Base-by-base conservation (phyloP, 2,797 vertebrate species). In the Cyclopterus lumpus region DNA sequence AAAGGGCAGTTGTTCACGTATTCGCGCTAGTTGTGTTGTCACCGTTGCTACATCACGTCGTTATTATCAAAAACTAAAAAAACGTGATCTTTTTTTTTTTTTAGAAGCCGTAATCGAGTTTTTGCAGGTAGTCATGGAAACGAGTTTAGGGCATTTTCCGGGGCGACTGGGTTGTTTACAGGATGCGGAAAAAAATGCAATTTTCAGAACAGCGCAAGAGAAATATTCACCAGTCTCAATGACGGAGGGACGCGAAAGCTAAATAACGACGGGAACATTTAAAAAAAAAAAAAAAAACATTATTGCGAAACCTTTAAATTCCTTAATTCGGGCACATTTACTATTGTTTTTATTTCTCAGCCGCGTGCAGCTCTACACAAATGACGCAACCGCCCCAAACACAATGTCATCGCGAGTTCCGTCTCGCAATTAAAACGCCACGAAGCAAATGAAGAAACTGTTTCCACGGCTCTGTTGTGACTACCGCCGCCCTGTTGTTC, bases 381-480 rank as follows among this genome's bases (percentile, higher is more conserved):
- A 59, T 55, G 32, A 55, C 46, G 64, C 49, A 26, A 30, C 26
- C 9, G 6, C 32, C 46, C 30, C 24, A 18, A n/a, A n/a, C n/a
- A 59, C n/a, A 57, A 40, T 54, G 57, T 63, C 67, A 59, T 3
- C 55, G 18, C 57, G 58, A 61, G 38, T 20, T 68, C 59, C 46
- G 61, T 73, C 62, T 53, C 18, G 44, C 34, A 75, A 84, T 80
- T 51, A 64, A 76, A n/a, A 81, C 2, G 1, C 62, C 46, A 20
- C 15, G 48, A 58, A 75, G 77, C 66, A 67, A n/a, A 70, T 12
- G 66, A 74, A 64, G 58, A 79, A 79, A 68, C 66, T 77, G 74
- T 85, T 86, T 82, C 70, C 69, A 26, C 79, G 66, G 85, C 42
- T 86, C 69, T 91, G 85, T 81, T 89, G 76, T 88, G 86, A 85